Conservation (phyloP, 2,888 invertebrate genomes). For the Erannis defoliaria region DNA sequence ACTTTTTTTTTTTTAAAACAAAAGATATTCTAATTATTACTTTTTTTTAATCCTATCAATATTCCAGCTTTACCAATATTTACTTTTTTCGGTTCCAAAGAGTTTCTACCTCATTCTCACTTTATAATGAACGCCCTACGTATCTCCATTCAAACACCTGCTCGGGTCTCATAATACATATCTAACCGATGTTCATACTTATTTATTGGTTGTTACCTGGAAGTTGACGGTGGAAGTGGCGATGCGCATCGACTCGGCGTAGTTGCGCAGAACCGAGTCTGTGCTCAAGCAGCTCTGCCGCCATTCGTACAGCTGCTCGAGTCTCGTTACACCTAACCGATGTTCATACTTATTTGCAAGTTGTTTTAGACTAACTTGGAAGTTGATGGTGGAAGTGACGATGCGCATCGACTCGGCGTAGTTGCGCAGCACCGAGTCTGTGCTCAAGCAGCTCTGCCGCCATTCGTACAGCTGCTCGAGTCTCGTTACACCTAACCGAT, state of each 20-base stretch:
- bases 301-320: constrained; percentile 90
- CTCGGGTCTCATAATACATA: constrained; percentile 87
- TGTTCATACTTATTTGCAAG: background rate
- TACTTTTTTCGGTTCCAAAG: no score
- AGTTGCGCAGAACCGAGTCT: constrained; percentile 88
- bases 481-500: constrained; percentile 69
- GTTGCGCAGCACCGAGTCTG: constrained; percentile 89
- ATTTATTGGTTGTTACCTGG: no score
- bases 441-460: constrained; percentile 88
- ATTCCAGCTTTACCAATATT: no score
- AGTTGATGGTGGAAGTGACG: constrained; percentile 88
- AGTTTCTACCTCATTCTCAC: no score
- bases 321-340: constrained; percentile 71
- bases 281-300: constrained; percentile 88
- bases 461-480: constrained; percentile 89
- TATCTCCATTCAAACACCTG: constrained; percentile 89
- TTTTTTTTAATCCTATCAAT: no score
- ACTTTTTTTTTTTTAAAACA: no score
- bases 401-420: no score
- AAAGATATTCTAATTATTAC: no score
- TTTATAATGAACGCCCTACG: no score
- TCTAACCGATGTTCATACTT: constrained; percentile 46
- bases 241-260: no score
- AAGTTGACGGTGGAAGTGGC: constrained; percentile 89
- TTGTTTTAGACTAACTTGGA: background rate